Base-by-base conservation (phyloP, 2,888 invertebrate species). In the Troilus luridus region DNA sequence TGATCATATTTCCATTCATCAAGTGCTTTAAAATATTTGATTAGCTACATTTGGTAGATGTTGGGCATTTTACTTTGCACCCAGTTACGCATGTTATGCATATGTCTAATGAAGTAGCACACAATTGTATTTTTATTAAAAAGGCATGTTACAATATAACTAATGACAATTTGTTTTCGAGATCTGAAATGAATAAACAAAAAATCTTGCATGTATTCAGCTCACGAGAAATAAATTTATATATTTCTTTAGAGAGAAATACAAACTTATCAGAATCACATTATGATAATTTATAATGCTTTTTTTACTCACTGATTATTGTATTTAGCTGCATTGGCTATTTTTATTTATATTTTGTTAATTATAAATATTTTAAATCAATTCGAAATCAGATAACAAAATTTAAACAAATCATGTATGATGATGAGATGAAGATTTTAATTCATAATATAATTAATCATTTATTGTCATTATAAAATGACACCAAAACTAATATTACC, bases 11-110 rank as follows among this genome's bases (percentile, higher is more conserved):
- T 85, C n/a, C 72, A 85, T 58, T 56, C 56, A 85, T 85, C 54
- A 85, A n/a, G 56, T 56, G 85, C 85, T 85, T 85, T 85, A 85
- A 58, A n/a, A 85, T 85, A 85, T 58, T 85, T 85, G 11, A 85
- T 56, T 85, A 85, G 85, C 85, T 85, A 85, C 56, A 85, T 56
- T 81, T 85, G 56, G 54, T 85, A 85, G 85, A 56, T n/a, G 56
- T 85, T 85, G 85, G 85, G 85, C 85, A 85, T 85, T 56, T 81
- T 85, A 54, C 54, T 85, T 85, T 85, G 85, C 85, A 85, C 85
- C 56, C 85, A 85, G 85, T 85, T 85, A 85, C 56, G 85, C 85
- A 85, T 85, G 85, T 85, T 85, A 85, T 85, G 85, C 85, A 54
- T 85, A 85, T 85, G 85, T 85, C 17, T 85, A 85, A 85, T 85